phyloP scores from a whole-genome alignment of 2,888 invertebrate genomes.

The Drosophila flavopinicola region DNA sequence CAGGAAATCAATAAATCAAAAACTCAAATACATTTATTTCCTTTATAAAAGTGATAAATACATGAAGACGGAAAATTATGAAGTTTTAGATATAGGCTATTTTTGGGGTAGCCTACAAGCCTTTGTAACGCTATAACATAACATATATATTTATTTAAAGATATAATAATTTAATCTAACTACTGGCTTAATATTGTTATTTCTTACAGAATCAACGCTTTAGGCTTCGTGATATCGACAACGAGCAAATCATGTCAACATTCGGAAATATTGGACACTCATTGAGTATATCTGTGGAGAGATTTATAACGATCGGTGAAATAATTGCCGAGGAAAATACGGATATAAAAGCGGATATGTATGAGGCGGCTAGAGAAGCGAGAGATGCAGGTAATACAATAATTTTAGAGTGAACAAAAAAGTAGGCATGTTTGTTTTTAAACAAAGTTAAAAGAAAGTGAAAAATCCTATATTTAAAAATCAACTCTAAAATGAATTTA shows the following conservation, averaged over 20 bases:
- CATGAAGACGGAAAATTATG: neutral
- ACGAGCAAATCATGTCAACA: constrained; percentile 70
- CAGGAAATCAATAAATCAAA: neutral
- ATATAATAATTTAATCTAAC: too few species aligned
- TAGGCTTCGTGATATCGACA: constrained; percentile 72
- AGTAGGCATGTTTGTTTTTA: too few species aligned
- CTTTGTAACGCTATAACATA: too few species aligned
- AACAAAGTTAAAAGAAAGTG: too few species aligned
- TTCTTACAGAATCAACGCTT: constrained; percentile 65
- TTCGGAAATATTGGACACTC: constrained; percentile 94
- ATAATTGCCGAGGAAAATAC: constrained; percentile 99
- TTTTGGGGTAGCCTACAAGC: too few species aligned
- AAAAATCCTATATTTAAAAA: too few species aligned
- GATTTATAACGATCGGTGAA: constrained; percentile 99
- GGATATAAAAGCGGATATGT: constrained; percentile 98
- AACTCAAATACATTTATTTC: neutral
- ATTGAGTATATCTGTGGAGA: constrained; percentile 97
- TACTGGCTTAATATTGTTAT: neutral
- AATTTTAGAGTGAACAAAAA: too few species aligned
- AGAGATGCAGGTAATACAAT: constrained; percentile 96
- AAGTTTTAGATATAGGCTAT: too few species aligned
- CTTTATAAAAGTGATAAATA: too few species aligned
- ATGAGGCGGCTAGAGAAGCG: constrained; percentile 98
- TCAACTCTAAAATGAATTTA: too few species aligned
- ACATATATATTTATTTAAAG: neutral